Evolutionary conservation across 2,797 vertebrate species (phyloP).

Genomic region (Poeciliopsis turneri): DNA sequence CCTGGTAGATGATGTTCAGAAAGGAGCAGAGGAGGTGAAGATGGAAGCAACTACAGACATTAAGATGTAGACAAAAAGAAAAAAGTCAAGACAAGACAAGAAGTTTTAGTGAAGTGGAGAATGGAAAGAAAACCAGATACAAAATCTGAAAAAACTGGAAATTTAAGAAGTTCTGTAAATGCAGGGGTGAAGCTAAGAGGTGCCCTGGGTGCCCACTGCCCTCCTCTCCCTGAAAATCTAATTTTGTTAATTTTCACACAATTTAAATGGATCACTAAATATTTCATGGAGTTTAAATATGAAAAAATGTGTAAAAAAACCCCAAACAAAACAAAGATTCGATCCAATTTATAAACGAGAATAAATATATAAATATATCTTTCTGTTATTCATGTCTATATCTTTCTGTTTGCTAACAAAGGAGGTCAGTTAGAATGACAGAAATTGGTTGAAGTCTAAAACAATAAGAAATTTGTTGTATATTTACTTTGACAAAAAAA

Average conservation of each 20-base stretch:
- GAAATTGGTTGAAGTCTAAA: background rate
- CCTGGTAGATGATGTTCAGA: background rate
- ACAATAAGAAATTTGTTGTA: background rate
- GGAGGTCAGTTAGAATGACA: background rate
- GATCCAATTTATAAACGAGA: background rate
- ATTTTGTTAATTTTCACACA: background rate
- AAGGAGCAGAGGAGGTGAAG: background rate
- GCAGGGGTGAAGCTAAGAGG: background rate
- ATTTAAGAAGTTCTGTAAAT: background rate
- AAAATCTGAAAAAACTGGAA: background rate
- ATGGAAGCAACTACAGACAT: no score
- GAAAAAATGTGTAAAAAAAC: background rate
- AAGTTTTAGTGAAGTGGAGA: no score
- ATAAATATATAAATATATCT: background rate
- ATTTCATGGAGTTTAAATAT: background rate
- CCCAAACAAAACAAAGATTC: background rate
- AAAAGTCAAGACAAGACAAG: background rate
- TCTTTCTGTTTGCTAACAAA: background rate
- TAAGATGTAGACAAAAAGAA: no score
- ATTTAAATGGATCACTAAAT: background rate
- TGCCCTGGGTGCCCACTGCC: background rate
- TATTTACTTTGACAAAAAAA: background rate
- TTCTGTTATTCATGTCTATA: background rate
- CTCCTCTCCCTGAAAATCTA: background rate
- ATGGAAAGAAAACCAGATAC: background rate